Base-by-base conservation (phyloP, 2,113 vertebrate genomes). In the Centrocercus urophasianus region DNA sequence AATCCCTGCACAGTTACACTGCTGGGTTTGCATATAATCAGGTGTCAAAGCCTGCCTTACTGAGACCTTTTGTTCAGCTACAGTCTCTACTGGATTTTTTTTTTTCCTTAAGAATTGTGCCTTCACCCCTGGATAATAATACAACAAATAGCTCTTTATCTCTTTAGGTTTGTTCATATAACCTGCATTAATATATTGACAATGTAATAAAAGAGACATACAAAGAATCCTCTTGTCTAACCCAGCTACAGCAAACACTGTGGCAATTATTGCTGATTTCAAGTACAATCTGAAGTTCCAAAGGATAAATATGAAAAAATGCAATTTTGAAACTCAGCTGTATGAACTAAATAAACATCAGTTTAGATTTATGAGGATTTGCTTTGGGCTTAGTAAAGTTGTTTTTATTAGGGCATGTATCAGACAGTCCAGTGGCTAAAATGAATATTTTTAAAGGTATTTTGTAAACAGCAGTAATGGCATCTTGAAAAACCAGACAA, bases 121-220 rank as follows among this genome's bases (percentile, higher is more conserved):
- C 93, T 89, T 93, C 67, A 78, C 81, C 69, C 28, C 54, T 66
- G 86, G 43, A 92, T 83, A 83, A 89, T 90, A 96, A 74, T 20
- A 36, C 43, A 83, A 87, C 83, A 93, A 94, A 93, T n/a, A 93
- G 34, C 30, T 91, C 75, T 94, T 93, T 96, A 83, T 96, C 63
- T 92, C 73, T 86, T 94, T 86, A 90, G 75, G 77, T 95, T 93
- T 95, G 63, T 92, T 76, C 74, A 73, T 93, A 88, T 92, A 89
- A 88, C 86, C 86, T 87, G 60, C 85, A 79, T 93, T 94, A 90
- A 88, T 93, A 76, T 88, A 93, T 90, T 85, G 87, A 95, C 78
- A 88, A 81, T 64, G 63, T 67, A 93, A 97, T 96, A 95, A 90
- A 91, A 93, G 75, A 78, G 7, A 66, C 38, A 45, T 64, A 92